These are phyloP conservation scores for Luffia ferchaultella DNA, from an alignment of 2,888 invertebrate species.

Conservation along the genomic window DNA sequence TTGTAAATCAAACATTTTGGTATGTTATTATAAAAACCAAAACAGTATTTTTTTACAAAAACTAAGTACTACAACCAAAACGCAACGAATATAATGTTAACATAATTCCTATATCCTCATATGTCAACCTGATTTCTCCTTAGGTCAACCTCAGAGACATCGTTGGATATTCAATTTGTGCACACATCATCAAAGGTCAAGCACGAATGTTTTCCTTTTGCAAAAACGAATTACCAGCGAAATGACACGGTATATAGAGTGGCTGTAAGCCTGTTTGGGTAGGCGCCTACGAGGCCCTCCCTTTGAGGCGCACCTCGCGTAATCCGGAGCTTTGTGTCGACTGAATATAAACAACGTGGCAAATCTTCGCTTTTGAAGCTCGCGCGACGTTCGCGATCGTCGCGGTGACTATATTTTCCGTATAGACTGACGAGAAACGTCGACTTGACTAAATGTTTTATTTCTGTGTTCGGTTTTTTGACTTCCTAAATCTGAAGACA, in stretches of 20 bases:
- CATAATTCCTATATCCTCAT: too few species aligned
- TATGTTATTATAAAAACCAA: too few species aligned
- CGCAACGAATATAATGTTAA: too few species aligned
- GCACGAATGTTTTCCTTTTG: not conserved
- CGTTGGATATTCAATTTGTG: too few species aligned
- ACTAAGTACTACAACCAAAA: too few species aligned
- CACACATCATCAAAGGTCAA: not conserved
- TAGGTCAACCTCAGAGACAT: too few species aligned
- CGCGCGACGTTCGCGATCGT: not conserved
- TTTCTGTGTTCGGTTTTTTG: too few species aligned
- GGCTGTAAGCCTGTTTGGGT: constrained; percentile 38
- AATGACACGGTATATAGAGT: constrained; percentile 2
- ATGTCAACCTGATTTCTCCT: too few species aligned
- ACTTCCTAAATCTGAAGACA: too few species aligned
- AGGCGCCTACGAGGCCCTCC: constrained; percentile 29
- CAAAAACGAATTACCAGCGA: not conserved
- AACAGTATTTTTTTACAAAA: too few species aligned
- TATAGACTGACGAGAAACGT: not conserved
- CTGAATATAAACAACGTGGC: not conserved
- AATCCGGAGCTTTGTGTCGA: not conserved
- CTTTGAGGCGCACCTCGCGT: not conserved
- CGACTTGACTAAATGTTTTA: too few species aligned
- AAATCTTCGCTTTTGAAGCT: not conserved
- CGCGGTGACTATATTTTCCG: not conserved
- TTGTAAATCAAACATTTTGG: too few species aligned